Percentiles rank a stretch among this genome's conserved stretches.
These are phyloP conservation scores for Calypte anna DNA, from an alignment of 2,113 vertebrate species.

Conservation along the genomic window DNA sequence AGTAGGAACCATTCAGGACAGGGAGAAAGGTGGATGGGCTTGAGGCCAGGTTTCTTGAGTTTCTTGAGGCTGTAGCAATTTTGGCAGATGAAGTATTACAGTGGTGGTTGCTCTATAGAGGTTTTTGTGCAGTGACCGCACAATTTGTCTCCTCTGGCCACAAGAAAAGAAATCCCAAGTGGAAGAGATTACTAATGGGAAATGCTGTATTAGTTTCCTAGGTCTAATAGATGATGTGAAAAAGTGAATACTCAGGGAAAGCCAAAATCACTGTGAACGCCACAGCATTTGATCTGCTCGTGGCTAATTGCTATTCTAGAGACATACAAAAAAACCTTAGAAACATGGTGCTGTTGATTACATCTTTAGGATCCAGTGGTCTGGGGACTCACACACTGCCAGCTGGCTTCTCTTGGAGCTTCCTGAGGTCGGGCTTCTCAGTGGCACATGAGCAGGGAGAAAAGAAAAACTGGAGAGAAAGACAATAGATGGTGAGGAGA, in stretches of 20 bases:
- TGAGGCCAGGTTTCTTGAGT: not conserved
- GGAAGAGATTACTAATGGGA: not conserved
- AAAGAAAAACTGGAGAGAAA: not conserved
- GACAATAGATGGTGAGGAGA: not conserved
- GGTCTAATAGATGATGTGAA: not conserved
- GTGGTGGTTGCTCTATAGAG: not conserved
- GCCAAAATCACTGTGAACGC: not conserved
- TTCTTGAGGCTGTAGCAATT: not conserved
- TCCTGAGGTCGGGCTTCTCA: not conserved
- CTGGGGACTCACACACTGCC: not conserved
- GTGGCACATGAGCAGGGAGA: not conserved
- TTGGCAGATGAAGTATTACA: not conserved
- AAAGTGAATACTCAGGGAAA: not conserved
- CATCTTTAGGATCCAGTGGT: not conserved
- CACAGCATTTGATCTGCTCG: not conserved
- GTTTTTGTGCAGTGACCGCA: not conserved
- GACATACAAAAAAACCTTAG: not conserved
- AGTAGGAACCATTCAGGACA: not conserved
- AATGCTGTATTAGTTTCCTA: not conserved
- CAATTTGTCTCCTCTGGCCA: not conserved
- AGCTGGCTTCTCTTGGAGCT: constrained; percentile 10
- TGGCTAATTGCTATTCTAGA: constrained; percentile 1
- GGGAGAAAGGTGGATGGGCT: not conserved
- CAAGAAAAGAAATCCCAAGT: not conserved
- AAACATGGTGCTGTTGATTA: not conserved